Evolutionary conservation across 2,113 vertebrate genomes (phyloP).

Genomic region (Philantomba maxwellii): DNA sequence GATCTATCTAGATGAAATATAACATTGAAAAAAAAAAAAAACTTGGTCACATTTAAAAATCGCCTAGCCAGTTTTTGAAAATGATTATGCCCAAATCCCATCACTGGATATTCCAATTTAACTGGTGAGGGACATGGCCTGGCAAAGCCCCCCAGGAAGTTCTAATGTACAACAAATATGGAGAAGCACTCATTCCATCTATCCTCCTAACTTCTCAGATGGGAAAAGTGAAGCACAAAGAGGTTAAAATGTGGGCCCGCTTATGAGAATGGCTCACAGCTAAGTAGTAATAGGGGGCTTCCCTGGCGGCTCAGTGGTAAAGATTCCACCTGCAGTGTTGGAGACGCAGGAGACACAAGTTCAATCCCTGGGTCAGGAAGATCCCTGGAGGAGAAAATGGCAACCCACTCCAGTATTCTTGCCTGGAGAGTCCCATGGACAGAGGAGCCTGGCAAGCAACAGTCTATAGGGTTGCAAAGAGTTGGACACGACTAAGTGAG

Average conservation of each 20-base stretch:
- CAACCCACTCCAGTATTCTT: background rate
- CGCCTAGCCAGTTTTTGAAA: background rate
- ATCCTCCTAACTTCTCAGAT: background rate
- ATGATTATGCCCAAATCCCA: background rate
- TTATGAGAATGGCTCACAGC: background rate
- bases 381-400: background rate
- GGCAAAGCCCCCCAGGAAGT: background rate
- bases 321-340: background rate
- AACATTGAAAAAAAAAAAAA: constrained; percentile 41
- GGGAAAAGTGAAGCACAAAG: background rate
- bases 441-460: background rate
- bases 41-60: background rate
- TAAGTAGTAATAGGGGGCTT: background rate
- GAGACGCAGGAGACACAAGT: background rate
- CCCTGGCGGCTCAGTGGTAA: background rate
- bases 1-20: constrained; percentile 78
- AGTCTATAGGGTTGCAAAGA: background rate
- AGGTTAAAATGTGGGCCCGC: background rate
- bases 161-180: background rate
- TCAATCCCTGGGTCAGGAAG: background rate
- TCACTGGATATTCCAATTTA: background rate
- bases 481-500: background rate
- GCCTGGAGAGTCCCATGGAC: background rate
- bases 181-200: background rate
- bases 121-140: background rate